Evolutionary conservation across 2,113 vertebrate species (phyloP).

Genomic region (Eidolon helvum): DNA sequence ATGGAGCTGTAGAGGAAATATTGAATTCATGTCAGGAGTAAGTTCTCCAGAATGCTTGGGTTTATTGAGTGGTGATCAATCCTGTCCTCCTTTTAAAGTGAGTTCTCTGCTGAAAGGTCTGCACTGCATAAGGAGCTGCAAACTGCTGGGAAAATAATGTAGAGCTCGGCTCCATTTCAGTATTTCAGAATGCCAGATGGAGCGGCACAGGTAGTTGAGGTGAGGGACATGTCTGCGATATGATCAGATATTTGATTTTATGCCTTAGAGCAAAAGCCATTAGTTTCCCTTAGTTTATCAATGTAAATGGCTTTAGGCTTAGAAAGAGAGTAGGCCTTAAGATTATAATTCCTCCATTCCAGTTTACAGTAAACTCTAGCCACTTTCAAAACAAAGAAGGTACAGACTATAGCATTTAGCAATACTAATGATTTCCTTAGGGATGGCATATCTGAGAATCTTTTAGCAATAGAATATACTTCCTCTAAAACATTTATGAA

Average conservation of each 20-base stretch:
- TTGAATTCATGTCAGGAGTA: conserved; percentile 15
- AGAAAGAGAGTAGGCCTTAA: not conserved
- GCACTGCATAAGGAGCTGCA: not conserved
- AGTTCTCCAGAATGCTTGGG: not conserved
- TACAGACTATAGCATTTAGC: conserved; percentile 66
- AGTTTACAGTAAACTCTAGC: conserved; percentile 1
- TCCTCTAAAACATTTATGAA: conserved; percentile 70
- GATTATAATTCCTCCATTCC: not conserved
- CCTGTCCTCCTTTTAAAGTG: not conserved
- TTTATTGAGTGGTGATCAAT: rapidly evolving
- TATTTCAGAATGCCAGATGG: rapidly evolving
- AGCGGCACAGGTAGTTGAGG: not conserved
- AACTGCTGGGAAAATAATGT: not conserved
- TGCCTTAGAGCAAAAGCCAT: conserved; percentile 48
- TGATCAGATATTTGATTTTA: conserved; percentile 42
- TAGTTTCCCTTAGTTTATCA: not conserved
- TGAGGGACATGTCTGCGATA: not conserved
- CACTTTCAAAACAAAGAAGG: conserved; percentile 67
- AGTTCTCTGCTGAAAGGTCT: not conserved
- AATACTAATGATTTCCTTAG: conserved; percentile 59
- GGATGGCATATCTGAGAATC: conserved; percentile 49
- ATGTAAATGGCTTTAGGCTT: not conserved
- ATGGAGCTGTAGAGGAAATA: not conserved
- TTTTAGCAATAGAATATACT: conserved; percentile 55
- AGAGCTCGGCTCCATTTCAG: not conserved